These are phyloP conservation scores for Sarcoramphus papa DNA, from an alignment of 2,797 vertebrate genomes.

Conservation along the genomic window DNA sequence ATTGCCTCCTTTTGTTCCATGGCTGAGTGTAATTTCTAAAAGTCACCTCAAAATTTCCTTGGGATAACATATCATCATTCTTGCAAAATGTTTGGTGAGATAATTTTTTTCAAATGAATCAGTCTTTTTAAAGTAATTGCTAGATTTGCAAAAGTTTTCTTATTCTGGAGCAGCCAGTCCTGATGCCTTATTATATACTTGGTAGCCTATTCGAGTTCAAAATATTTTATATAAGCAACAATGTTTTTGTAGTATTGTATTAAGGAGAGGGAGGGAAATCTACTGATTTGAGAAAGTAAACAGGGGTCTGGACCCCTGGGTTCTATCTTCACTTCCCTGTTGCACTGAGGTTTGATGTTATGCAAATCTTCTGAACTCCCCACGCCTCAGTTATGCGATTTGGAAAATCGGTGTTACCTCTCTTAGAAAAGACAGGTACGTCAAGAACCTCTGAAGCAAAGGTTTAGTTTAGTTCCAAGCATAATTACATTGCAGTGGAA, in stretches of 20 bases:
- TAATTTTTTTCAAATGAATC: background rate
- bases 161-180: background rate
- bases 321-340: background rate
- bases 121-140: background rate
- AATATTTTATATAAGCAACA: background rate
- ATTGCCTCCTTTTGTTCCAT: slow-evolving; percentile 23
- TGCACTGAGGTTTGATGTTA: background rate
- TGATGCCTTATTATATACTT: background rate
- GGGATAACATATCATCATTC: background rate
- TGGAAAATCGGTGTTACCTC: background rate
- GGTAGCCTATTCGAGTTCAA: background rate
- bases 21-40: slow-evolving; percentile 18
- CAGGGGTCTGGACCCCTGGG: background rate
- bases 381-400: background rate
- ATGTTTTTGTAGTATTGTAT: background rate
- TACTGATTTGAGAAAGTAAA: background rate
- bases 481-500: background rate
- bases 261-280: background rate
- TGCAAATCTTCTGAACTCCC: background rate
- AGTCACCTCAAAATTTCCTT: slow-evolving; percentile 41
- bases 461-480: background rate
- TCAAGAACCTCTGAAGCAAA: slow-evolving; percentile 14
- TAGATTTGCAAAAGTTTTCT: background rate
- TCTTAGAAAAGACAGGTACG: background rate
- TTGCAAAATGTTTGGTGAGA: background rate